phyloP scores from a whole-genome alignment of 2,113 vertebrate species.

The Datnioides undecimradiatus region DNA sequence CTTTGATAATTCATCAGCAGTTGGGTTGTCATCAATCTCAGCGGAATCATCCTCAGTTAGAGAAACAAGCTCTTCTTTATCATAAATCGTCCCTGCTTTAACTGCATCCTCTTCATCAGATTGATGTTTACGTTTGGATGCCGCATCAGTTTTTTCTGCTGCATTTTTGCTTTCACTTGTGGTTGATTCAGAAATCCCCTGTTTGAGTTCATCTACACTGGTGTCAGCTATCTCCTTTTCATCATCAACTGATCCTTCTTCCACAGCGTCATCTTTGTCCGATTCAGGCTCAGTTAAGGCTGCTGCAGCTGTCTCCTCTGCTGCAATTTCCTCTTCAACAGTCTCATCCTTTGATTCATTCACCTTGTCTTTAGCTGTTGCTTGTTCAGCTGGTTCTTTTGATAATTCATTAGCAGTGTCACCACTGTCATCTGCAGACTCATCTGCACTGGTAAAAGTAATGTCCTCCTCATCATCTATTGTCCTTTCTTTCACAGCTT shows the following conservation, averaged over 20 bases:
- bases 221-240: conserved; percentile 27
- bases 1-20: background rate
- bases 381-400: conserved; percentile 1
- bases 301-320: background rate
- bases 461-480: conserved; percentile 20
- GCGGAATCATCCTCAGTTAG: background rate
- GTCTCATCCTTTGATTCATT: conserved; percentile 28
- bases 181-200: background rate
- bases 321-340: conserved; percentile 16
- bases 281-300: background rate
- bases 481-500: background rate
- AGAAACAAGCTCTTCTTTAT: background rate
- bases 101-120: background rate
- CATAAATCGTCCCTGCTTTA: background rate
- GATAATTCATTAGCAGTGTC: background rate
- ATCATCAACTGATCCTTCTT: background rate
- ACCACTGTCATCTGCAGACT: conserved; percentile 4
- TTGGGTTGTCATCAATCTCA: background rate
- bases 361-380: conserved; percentile 18
- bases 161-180: background rate
- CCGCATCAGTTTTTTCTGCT: background rate
- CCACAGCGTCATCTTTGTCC: conserved; percentile 10
- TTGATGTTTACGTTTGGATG: background rate
- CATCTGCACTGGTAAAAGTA: conserved; percentile 1
- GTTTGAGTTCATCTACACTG: background rate